Evolutionary conservation across 1,140 invertebrate species (phyloP).

Genomic region (Zaprionus tsacasi): DNA sequence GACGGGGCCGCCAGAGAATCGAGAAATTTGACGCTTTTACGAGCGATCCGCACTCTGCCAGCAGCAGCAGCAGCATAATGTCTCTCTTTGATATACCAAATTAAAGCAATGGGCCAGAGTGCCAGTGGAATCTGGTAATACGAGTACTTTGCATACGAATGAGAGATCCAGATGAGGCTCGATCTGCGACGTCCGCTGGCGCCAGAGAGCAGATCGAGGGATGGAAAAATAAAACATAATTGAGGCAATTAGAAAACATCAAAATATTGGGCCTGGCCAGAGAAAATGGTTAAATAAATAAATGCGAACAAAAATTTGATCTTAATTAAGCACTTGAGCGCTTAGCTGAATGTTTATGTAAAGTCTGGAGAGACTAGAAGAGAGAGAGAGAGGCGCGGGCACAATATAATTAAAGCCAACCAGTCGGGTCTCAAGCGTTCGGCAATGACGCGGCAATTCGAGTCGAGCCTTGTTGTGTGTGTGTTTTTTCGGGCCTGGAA

Average conservation of each 20-base stretch:
- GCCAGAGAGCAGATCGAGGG: conserved; percentile 19
- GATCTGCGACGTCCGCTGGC: conserved; percentile 41
- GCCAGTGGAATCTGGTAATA: conserved; percentile 50
- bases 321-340: conserved; percentile 79
- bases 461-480: neutral
- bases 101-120: conserved; percentile 67
- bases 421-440: conserved; percentile 58
- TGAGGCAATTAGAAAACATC: conserved; percentile 82
- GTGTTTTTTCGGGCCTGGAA: conserved; percentile 19
- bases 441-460: conserved; percentile 59
- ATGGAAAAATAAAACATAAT: conserved; percentile 57
- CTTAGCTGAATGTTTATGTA: conserved; percentile 68
- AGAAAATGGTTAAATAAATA: conserved; percentile 77
- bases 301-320: conserved; percentile 61
- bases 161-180: conserved; percentile 34
- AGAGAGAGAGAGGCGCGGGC: neutral
- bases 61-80: conserved; percentile 68
- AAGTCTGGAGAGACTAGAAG: conserved; percentile 36
- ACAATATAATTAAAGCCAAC: conserved; percentile 53
- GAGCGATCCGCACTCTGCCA: conserved; percentile 38
- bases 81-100: conserved; percentile 80
- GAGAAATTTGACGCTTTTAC: conserved; percentile 83
- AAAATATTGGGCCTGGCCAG: conserved; percentile 65
- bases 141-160: conserved; percentile 72
- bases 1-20: conserved; percentile 55